A percentile compares a stretch with the other conserved stretches of the same genome.
These are phyloP conservation scores for Drosophila sturtevanti DNA, from an alignment of 1,140 invertebrate species.

Conservation along the genomic window DNA sequence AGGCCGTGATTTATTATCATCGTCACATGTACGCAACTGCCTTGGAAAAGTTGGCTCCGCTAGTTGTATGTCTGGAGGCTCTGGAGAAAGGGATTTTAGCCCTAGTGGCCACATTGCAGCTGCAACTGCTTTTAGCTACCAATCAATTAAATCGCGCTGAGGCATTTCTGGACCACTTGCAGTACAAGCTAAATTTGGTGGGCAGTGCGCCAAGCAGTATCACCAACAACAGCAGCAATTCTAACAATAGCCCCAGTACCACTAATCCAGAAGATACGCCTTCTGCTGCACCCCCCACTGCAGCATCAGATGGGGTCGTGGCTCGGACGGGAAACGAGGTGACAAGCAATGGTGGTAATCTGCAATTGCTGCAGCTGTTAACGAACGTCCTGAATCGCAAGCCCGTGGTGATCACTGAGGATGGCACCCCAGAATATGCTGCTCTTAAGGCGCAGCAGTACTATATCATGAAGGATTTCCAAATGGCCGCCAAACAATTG, in stretches of 20 bases:
- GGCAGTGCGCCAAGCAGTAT: conserved; percentile 73
- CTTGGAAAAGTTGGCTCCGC: conserved; percentile 88
- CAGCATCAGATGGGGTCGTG: conserved; percentile 11
- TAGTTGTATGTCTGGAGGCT: conserved; percentile 90
- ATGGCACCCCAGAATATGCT: conserved; percentile 73
- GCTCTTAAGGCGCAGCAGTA: conserved; percentile 84
- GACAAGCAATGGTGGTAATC: conserved; percentile 70
- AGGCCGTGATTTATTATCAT: conserved; percentile 92
- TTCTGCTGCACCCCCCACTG: conserved; percentile 4
- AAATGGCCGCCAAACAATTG: conserved; percentile 84
- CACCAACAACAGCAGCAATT: conserved; percentile 58
- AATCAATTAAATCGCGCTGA: conserved; percentile 77
- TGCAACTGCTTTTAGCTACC: conserved; percentile 75
- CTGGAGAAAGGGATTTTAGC: conserved; percentile 86
- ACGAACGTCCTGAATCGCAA: conserved; percentile 84
- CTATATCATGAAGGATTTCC: conserved; percentile 84
- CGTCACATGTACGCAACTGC: conserved; percentile 90
- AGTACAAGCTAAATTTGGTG: conserved; percentile 64
- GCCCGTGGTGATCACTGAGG: conserved; percentile 83
- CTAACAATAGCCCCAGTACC: neutral
- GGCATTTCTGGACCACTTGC: conserved; percentile 70
- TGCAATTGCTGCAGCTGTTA: conserved; percentile 83
- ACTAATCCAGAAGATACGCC: conserved; percentile 7
- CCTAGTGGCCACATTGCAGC: conserved; percentile 83
- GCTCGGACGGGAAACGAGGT: conserved; percentile 44